Conservation (phyloP, 2,113 vertebrate species). For the Bufo gargarizans region DNA sequence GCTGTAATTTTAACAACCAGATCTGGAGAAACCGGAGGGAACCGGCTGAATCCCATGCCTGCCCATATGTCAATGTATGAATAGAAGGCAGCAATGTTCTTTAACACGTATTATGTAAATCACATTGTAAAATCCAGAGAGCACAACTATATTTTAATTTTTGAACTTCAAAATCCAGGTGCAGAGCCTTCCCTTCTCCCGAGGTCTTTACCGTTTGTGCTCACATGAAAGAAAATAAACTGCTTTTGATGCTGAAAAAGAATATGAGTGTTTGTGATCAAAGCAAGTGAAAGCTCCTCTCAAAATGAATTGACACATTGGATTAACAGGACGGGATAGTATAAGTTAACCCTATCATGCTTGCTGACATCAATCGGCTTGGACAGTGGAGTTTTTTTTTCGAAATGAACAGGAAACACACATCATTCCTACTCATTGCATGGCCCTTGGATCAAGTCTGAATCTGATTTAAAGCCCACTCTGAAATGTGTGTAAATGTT, state of each 20-base stretch:
- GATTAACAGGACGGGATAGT: conserved; percentile 11
- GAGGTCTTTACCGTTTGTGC: conserved; percentile 29
- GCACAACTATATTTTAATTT: neutral
- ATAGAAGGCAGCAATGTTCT: neutral
- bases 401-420: neutral
- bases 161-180: conserved; percentile 30
- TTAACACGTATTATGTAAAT: neutral
- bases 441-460: neutral
- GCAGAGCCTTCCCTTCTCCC: conserved; percentile 23
- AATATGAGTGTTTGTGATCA: conserved; percentile 50
- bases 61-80: neutral
- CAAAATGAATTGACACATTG: conserved; percentile 34
- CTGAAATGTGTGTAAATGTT: conserved; percentile 44
- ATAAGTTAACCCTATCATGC: conserved; percentile 2
- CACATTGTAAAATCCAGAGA: neutral
- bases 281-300: conserved; percentile 37
- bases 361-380: conserved; percentile 35
- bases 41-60: no score
- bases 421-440: neutral
- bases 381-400: conserved; percentile 4
- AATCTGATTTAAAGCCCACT: conserved; percentile 25
- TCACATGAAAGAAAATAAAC: conserved; percentile 50
- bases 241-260: conserved; percentile 49
- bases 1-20: no score
- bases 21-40: no score